Conservation (phyloP, 92 coral and sea anemone genomes). For the Porites lobata region DNA sequence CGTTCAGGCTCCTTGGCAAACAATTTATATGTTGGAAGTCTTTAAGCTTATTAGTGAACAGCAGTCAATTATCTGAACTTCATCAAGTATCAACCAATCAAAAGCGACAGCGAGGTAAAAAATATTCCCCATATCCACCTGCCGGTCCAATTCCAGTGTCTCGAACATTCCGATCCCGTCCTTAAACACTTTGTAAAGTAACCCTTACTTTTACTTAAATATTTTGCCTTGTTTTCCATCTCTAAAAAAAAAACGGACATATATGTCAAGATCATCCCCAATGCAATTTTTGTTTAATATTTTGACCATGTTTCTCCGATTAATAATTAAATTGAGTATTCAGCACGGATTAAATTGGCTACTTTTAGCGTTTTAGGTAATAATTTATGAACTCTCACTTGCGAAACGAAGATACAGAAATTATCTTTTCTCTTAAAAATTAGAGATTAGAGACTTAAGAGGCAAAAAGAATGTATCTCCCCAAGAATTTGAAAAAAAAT, state of each 20-base stretch:
- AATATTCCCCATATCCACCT: conserved; percentile 37
- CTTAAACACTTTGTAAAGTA: background rate
- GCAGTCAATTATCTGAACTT: conserved; percentile 33
- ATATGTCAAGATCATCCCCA: background rate
- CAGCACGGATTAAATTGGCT: conserved; percentile 40
- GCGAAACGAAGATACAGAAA: conserved; percentile 27
- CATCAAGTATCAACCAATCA: conserved; percentile 37
- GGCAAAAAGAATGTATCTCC: background rate
- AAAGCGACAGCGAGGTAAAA: conserved; percentile 9
- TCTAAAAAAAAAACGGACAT: no score
- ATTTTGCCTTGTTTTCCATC: background rate
- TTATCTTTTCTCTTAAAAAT: conserved; percentile 20
- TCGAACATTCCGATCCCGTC: background rate
- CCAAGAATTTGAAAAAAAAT: background rate
- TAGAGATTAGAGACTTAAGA: conserved; percentile 6
- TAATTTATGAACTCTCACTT: conserved; percentile 47
- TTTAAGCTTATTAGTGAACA: conserved; percentile 39
- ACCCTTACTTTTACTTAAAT: background rate
- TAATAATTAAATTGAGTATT: conserved; percentile 30
- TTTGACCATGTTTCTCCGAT: conserved; percentile 12
- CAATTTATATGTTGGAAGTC: conserved; percentile 39
- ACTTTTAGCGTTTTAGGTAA: conserved; percentile 44
- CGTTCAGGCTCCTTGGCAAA: conserved; percentile 8
- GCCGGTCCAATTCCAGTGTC: background rate
- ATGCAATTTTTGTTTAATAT: background rate